These are phyloP conservation scores for Opisthograptis luteolata DNA, from an alignment of 2,888 invertebrate genomes.

Conservation along the genomic window DNA sequence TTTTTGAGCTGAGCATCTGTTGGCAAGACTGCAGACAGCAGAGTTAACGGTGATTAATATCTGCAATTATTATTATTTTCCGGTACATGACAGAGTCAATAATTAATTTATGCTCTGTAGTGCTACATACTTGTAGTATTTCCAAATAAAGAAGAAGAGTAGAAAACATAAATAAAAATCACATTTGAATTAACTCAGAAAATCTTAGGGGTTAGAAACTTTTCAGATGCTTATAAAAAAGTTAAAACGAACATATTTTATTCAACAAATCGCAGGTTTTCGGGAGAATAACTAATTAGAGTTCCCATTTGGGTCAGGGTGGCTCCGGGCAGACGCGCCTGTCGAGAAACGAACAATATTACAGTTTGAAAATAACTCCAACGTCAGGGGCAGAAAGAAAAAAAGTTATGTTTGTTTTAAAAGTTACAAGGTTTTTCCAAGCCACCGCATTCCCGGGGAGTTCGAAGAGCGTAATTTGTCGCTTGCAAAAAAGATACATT, in stretches of 20 bases:
- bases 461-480: constrained; percentile 19
- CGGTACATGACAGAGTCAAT: too few relatives aligned
- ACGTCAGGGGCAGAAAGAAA: constrained; percentile 40
- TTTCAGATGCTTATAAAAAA: background rate
- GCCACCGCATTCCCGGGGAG: constrained; percentile 11
- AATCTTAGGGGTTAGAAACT: background rate
- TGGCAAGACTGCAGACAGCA: too few relatives aligned
- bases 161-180: too few relatives aligned
- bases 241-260: constrained; percentile 9
- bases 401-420: constrained; percentile 44
- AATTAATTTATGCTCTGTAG: too few relatives aligned
- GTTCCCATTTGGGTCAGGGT: constrained; percentile 57
- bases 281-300: constrained; percentile 45
- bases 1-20: too few relatives aligned
- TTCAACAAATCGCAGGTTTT: constrained; percentile 15
- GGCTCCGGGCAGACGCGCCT: constrained; percentile 51
- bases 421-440: constrained; percentile 39
- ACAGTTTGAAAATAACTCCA: constrained; percentile 43
- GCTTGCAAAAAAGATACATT: background rate
- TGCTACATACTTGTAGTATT: too few relatives aligned
- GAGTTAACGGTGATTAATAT: too few relatives aligned
- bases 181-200: background rate
- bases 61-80: too few relatives aligned
- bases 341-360: constrained; percentile 40
- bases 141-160: too few relatives aligned